A percentile compares a stretch with the other conserved stretches of the same genome.
phyloP scores from a whole-genome alignment of 2,113 vertebrate species.

The Amblyopsis rosae region DNA sequence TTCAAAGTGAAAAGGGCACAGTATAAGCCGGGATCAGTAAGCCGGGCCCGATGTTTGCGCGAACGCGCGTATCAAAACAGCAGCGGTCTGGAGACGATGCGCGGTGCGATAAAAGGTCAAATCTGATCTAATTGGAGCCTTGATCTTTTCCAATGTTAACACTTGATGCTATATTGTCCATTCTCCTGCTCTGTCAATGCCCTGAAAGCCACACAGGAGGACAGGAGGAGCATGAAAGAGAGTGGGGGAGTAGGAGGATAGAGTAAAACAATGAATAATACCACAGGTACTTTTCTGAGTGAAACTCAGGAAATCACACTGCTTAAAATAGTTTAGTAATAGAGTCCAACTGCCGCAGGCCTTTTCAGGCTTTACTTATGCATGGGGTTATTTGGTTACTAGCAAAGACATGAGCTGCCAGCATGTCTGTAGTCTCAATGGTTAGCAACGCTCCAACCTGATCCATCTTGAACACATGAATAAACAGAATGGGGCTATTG shows the following conservation, averaged over 20 bases:
- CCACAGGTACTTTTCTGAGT: neutral
- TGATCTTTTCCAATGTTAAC: neutral
- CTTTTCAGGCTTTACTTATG: neutral
- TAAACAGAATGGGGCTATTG: too few species aligned
- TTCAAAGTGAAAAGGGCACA: neutral
- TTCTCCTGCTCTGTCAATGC: neutral
- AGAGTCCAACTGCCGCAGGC: too few species aligned
- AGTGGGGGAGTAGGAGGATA: neutral
- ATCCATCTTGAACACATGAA: too few species aligned
- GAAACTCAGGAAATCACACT: too few species aligned
- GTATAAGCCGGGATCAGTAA: neutral
- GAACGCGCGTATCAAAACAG: neutral
- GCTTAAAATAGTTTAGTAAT: too few species aligned
- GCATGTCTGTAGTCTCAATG: neutral
- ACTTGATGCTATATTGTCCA: neutral
- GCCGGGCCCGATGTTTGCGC: neutral
- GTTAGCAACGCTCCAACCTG: neutral
- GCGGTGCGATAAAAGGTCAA: constrained; percentile 1
- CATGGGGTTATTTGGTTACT: neutral
- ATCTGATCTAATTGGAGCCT: constrained; percentile 14
- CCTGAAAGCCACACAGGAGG: neutral
- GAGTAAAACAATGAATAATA: neutral
- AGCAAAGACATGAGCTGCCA: neutral
- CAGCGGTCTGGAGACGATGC: neutral
- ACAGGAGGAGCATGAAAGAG: neutral